Conservation (phyloP, 2,113 vertebrate species). For the Cyanocitta stelleri region DNA sequence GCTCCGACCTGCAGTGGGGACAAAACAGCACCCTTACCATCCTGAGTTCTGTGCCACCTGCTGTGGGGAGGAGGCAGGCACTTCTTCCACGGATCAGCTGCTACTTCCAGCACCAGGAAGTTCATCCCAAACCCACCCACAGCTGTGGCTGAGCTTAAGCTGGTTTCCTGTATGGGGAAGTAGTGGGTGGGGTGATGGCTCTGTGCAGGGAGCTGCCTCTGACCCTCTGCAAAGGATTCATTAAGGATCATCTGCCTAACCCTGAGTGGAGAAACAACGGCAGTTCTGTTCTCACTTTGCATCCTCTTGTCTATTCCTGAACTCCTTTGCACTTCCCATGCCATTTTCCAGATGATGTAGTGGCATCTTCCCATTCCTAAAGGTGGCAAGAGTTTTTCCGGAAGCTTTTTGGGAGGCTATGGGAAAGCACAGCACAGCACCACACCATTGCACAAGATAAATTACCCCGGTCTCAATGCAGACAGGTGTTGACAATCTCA, state of each 20-base stretch:
- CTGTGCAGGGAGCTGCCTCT: neutral
- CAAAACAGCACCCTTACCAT: neutral
- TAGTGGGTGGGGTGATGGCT: rapidly evolving
- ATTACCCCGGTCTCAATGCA: neutral
- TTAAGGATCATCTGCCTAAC: neutral
- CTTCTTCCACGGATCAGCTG: neutral
- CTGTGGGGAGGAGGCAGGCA: rapidly evolving
- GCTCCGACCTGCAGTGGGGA: neutral
- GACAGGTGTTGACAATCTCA: neutral
- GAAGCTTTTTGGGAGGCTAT: neutral
- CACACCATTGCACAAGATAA: rapidly evolving
- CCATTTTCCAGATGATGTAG: neutral
- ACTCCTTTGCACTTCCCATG: neutral
- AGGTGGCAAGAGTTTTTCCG: neutral
- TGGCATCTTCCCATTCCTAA: neutral
- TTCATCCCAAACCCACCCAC: neutral
- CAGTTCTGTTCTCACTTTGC: neutral
- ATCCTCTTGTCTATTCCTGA: neutral
- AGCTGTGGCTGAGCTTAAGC: neutral
- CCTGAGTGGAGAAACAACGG: neutral
- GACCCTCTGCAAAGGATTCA: neutral
- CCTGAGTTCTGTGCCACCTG: neutral
- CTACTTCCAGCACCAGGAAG: neutral
- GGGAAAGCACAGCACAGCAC: neutral
- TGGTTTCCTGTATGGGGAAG: neutral